Conservation (phyloP, 1,140 invertebrate genomes). For the Gonatopus flavifemur region DNA sequence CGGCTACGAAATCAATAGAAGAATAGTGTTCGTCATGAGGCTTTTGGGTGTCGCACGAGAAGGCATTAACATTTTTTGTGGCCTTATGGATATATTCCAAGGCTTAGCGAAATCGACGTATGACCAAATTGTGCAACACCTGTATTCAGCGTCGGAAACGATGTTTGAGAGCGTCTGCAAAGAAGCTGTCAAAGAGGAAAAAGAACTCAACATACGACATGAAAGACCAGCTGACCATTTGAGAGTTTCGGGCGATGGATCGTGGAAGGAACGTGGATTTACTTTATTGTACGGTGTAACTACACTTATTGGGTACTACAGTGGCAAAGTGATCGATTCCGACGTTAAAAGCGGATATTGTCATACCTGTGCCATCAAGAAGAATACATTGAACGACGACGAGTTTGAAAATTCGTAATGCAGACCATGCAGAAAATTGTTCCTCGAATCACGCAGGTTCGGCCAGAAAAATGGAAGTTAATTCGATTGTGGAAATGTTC, state of each 20-base stretch:
- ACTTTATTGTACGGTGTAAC: constrained; percentile 2
- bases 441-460: constrained; percentile 17
- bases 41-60: constrained; percentile 3
- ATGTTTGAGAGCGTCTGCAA: constrained; percentile 3
- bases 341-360: constrained; percentile 3
- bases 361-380: constrained; percentile 1
- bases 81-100: constrained; percentile 2
- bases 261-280: constrained; percentile 5
- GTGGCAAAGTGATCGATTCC: constrained; percentile 4
- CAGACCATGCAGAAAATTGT: constrained; percentile 9
- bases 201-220: constrained; percentile 11
- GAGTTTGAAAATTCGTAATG: neutral
- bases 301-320: no score
- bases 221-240: constrained; percentile 10
- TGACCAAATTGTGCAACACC: constrained; percentile 4
- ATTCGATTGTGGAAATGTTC: constrained; percentile 11
- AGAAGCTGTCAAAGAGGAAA: neutral
- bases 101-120: constrained; percentile 8
- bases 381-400: neutral
- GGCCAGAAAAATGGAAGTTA: constrained; percentile 13
- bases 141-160: constrained; percentile 7
- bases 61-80: constrained; percentile 6
- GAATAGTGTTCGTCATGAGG: constrained; percentile 24
- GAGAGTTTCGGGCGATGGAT: constrained; percentile 20
- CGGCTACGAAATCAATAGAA: constrained; percentile 22